phyloP scores from a whole-genome alignment of 2,888 invertebrate genomes.

The Amorpha juglandis region DNA sequence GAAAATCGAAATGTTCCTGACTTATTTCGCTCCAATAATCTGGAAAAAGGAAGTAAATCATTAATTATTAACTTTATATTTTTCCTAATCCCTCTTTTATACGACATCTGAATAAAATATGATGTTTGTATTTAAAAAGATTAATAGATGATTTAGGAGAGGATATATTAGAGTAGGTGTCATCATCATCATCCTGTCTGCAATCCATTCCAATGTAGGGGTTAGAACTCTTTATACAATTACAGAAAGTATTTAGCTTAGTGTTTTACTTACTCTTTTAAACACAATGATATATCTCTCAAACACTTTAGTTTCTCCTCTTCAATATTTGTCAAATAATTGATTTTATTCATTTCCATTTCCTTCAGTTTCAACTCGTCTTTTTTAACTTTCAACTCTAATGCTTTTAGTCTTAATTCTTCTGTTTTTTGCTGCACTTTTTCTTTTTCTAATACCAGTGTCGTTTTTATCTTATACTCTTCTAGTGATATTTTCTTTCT shows the following conservation, averaged over 20 bases:
- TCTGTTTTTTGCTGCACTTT: slow-evolving; percentile 52
- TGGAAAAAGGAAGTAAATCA: slow-evolving; percentile 31
- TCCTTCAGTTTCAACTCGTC: slow-evolving; percentile 56
- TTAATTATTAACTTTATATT: neutral
- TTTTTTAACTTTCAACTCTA: slow-evolving; percentile 56
- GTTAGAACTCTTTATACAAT: too few relatives aligned
- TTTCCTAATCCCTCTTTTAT: too few relatives aligned
- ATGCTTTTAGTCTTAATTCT: slow-evolving; percentile 53
- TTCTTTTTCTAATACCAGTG: slow-evolving; percentile 50
- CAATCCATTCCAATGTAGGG: too few relatives aligned
- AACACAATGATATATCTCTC: slow-evolving; percentile 51
- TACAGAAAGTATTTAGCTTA: too few relatives aligned
- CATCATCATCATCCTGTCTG: too few relatives aligned
- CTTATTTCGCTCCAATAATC: slow-evolving; percentile 38
- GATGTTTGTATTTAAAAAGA: too few relatives aligned
- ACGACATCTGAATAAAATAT: too few relatives aligned
- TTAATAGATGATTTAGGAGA: too few relatives aligned
- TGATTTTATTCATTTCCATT: slow-evolving; percentile 58
- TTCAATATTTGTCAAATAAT: slow-evolving; percentile 54
- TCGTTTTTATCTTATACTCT: slow-evolving; percentile 49
- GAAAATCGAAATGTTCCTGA: slow-evolving; percentile 16
- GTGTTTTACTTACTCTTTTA: slow-evolving; percentile 51
- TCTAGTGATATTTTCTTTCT: slow-evolving; percentile 44
- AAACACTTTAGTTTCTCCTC: slow-evolving; percentile 59
- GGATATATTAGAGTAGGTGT: too few relatives aligned